These are phyloP conservation scores for Drymodes brunneopygia DNA, from an alignment of 2,113 vertebrate species.

Conservation along the genomic window DNA sequence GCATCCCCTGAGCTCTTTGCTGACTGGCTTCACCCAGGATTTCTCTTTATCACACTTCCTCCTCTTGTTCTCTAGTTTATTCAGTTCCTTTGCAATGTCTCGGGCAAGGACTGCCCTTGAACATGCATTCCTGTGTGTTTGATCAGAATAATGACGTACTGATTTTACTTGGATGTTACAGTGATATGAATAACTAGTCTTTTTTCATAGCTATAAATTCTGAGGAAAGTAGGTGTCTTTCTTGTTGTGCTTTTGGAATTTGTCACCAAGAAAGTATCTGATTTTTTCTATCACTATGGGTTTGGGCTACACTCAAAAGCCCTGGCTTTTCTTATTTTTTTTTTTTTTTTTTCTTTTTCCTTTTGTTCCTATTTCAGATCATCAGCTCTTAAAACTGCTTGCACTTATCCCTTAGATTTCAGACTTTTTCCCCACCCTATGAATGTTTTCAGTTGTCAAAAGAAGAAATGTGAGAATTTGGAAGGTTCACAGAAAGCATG, in stretches of 20 bases:
- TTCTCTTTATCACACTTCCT: accelerated
- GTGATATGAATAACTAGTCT: not conserved
- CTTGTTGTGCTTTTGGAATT: not conserved
- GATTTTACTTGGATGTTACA: not conserved
- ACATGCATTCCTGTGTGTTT: not conserved
- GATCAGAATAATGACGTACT: not conserved
- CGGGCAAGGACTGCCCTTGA: not conserved
- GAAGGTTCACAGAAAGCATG: constrained; percentile 51
- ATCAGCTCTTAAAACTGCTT: not conserved
- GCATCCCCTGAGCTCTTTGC: not conserved
- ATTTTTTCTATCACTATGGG: not conserved
- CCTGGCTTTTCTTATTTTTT: not conserved
- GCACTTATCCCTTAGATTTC: not conserved
- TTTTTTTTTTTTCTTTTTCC: not conserved
- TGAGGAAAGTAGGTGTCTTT: not conserved
- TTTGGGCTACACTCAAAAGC: not conserved
- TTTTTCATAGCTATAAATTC: not conserved
- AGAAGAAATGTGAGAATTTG: constrained; percentile 57
- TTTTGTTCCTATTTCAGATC: not conserved
- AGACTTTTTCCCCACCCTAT: not conserved
- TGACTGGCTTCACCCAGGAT: not conserved
- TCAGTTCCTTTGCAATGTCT: not conserved
- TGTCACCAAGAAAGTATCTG: not conserved
- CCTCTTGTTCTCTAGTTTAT: not conserved
- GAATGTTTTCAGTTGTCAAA: constrained; percentile 29